These are phyloP conservation scores for Astreopora myriophthalma DNA, from an alignment of 64 coral and sea anemone genomes.

Conservation along the genomic window DNA sequence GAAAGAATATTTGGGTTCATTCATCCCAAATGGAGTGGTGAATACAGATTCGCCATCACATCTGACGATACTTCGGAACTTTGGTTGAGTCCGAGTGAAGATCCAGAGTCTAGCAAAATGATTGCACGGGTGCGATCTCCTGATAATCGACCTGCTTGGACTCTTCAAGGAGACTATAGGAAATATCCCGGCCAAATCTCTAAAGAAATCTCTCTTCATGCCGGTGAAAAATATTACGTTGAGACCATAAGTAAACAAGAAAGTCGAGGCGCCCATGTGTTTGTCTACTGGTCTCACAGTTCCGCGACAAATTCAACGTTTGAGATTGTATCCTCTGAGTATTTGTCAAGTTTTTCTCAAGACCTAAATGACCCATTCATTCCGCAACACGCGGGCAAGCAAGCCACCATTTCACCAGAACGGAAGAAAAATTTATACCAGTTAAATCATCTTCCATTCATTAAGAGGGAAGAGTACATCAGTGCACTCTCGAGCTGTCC, in stretches of 20 bases:
- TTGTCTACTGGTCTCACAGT: conserved; percentile 59
- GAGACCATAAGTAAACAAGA: conserved; percentile 85
- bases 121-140: conserved; percentile 76
- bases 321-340: background rate
- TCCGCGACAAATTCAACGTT: background rate
- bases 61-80: conserved; percentile 92
- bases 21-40: conserved; percentile 66
- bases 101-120: conserved; percentile 43
- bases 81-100: conserved; percentile 80
- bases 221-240: conserved; percentile 82
- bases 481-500: background rate
- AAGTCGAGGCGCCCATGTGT: conserved; percentile 17
- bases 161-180: conserved; percentile 58
- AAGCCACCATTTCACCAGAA: too few species aligned
- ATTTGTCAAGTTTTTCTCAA: background rate
- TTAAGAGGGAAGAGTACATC: background rate
- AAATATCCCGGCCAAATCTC: conserved; percentile 87
- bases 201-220: conserved; percentile 41
- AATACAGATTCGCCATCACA: conserved; percentile 80
- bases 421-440: background rate
- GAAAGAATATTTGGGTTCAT: conserved; percentile 90
- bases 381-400: background rate
- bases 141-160: conserved; percentile 4
- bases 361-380: background rate
- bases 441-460: background rate